Percentiles rank a stretch among this genome's conserved stretches.
phyloP scores from a whole-genome alignment of 2,113 vertebrate genomes.

The Sarotherodon lohbergeri region DNA sequence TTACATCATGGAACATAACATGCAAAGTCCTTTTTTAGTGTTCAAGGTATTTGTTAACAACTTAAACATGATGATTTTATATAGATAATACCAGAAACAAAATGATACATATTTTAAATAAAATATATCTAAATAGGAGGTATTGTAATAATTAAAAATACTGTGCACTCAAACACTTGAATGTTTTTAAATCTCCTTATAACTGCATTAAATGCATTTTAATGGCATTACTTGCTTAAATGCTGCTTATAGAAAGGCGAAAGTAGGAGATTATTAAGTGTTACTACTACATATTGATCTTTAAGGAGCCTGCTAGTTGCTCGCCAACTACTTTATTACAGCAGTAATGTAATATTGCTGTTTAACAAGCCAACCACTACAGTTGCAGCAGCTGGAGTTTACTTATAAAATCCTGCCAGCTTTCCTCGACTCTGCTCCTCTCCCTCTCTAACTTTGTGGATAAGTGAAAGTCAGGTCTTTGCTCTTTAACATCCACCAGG shows the following conservation, averaged over 20 bases:
- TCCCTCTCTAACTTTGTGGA: slow-evolving; percentile 23
- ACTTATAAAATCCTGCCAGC: neutral
- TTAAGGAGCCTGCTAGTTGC: neutral
- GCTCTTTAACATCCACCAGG: slow-evolving; percentile 36
- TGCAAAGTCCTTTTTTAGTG: neutral
- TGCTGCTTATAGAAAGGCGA: neutral
- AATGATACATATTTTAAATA: neutral
- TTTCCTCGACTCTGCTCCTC: neutral
- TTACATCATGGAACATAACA: neutral
- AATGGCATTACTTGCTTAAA: neutral
- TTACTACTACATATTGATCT: neutral
- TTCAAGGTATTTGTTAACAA: neutral
- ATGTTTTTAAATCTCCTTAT: neutral
- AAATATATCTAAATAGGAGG: neutral
- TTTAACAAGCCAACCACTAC: neutral
- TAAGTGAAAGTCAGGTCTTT: slow-evolving; percentile 27
- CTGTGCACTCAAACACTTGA: neutral
- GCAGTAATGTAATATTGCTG: neutral
- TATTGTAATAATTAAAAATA: neutral
- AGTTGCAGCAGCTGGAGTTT: neutral
- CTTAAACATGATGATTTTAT: neutral
- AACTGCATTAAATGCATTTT: neutral
- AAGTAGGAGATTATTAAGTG: neutral
- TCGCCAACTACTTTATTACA: neutral
- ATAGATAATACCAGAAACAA: neutral